Evolutionary conservation across 2,888 invertebrate genomes (phyloP), one percentile per base, ranked within the genome.

Genomic region (Trilocha varians): DNA sequence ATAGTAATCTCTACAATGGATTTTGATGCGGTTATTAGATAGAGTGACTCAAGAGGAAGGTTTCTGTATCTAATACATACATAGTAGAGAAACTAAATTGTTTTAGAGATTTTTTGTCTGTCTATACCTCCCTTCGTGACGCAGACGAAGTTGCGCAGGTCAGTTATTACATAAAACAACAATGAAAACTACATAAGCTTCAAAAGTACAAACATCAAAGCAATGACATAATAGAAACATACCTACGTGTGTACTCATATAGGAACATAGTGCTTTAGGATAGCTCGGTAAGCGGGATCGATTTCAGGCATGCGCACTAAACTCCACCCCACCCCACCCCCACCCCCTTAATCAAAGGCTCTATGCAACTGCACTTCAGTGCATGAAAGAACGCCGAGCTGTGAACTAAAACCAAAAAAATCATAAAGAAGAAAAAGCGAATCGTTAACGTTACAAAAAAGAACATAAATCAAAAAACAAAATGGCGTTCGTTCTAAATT

Each of bases 291-390:
- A 65, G 65, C 69, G 69, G 71, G 84, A 85, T 87, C 86, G 86
- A 87, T 87, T 58, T 43, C 70, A 61, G 53, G 76, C 85, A 76
- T 82, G 85, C 86, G 86, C 85, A 67, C 34, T 56, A 25, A 33
- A 37, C 9, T 17, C 43, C 53, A 46, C 42, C 59, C 64, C 65
- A 70, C 70, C 78, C 75, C 56, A 63, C 60, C 64, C 55, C 57
- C 58, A 57, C 58, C 52, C 55, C 54, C 57, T 55, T 42, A 45
- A 46, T 43, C 66, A 61, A 55, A 54, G 62, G 64, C 71, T 65
- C 63, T 59, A 62, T 83, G 83, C 84, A 82, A 79, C 75, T 85
- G 85, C 84, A 85, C 63, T 79, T 63, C 80, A 85, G 83, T 84
- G 84, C 84, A 85, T 69, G 61, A 66, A 57, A 60, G 66, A 68